phyloP scores from a whole-genome alignment of 2,797 vertebrate genomes.

The Delichon dasypus region DNA sequence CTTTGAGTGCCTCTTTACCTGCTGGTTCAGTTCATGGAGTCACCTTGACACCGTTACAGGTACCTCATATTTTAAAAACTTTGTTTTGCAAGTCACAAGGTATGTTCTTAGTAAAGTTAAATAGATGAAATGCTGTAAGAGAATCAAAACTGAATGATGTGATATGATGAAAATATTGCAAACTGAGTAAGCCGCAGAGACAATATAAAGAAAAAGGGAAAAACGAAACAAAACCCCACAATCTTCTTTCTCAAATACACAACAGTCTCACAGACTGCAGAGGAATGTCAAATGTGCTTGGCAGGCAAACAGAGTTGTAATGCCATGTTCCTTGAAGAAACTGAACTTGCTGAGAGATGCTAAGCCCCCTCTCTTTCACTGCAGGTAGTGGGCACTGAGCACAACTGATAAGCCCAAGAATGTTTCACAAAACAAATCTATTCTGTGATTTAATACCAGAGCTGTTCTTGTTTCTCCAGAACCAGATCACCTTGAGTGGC shows the following conservation, averaged over 20 bases:
- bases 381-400: neutral
- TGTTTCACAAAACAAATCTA: neutral
- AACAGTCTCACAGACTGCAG: neutral
- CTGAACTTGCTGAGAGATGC: neutral
- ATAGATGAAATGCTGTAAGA: neutral
- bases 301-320: neutral
- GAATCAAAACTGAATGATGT: neutral
- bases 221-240: neutral
- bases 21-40: slow-evolving; percentile 59
- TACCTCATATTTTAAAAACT: slow-evolving; percentile 57
- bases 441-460: neutral
- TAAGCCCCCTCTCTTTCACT: neutral
- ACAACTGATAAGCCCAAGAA: neutral
- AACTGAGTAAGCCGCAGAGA: neutral
- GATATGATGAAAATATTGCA: neutral
- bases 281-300: neutral
- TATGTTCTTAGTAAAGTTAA: neutral
- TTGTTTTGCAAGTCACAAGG: neutral
- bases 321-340: neutral
- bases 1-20: neutral
- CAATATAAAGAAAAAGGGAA: neutral
- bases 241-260: neutral
- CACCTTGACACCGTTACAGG: slow-evolving; percentile 84
- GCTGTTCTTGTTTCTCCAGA: slow-evolving; percentile 73
- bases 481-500: slow-evolving; percentile 80